Evolutionary conservation across 35 echinoderm and acorn worm genomes (phyloP), one percentile per base, ranked within the genome.

Genomic region (Amphiura filiformis): DNA sequence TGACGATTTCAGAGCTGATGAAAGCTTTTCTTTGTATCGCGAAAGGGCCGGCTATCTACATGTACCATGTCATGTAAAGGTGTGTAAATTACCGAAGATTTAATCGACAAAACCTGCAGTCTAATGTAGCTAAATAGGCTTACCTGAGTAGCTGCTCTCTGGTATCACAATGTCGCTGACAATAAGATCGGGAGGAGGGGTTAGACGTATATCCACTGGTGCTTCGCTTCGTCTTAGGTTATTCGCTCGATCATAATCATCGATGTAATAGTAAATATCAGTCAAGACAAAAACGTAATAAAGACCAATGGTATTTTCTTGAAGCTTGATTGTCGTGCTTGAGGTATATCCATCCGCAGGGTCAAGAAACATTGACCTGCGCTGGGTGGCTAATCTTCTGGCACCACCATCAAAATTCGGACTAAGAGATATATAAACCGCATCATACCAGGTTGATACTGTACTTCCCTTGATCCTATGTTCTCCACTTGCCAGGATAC

Each of bases 381-480:
- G 61, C 26, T 70, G 61, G 2, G 61, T 13, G 15, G 26, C 2
- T 70, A 70, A 5, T 15, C 28, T 5, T 70, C 61, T 70, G 7
- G 61, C 61, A 70, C 26, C 26, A 70, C 26, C 26, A 30, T 70
- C 61, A 30, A 70, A 70, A 15, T 57, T 36, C 11, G 42, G 81
- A 49, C 81, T 83, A 0, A 34, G 42, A 56, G 81, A 83, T 31
- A 83, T 11, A 34, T 83, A 83, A 34, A 83, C 44, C 1, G 81
- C 56, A 83, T 83, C 81, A 57, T 56, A 83, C 81, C 81, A 83
- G 1, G 81, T 56, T 13, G 81, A 83, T 26, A 38, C 36, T 31
- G 81, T 56, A 83, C 81, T 83, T 0, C 81, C 81, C 81, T 49
- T 15, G 34, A 83, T 7, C 81, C 81, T 18, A 83, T 83, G n/a